These are phyloP conservation scores for Aquatica leii DNA, from an alignment of 2,888 invertebrate genomes.

Conservation along the genomic window DNA sequence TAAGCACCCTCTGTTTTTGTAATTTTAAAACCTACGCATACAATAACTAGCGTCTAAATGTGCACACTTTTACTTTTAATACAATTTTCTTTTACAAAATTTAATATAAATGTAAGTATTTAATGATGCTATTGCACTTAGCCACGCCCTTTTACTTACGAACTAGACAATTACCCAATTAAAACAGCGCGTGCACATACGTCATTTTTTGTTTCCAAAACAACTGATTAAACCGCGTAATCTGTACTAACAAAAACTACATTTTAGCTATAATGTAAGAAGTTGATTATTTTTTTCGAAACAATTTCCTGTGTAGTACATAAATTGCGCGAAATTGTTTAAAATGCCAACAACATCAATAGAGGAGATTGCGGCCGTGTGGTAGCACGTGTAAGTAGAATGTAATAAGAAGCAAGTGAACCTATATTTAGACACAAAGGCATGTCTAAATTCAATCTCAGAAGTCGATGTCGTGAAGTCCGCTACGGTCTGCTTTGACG, in stretches of 20 bases:
- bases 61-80: too few species aligned
- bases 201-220: too few species aligned
- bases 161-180: too few species aligned
- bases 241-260: too few species aligned
- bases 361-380: slow-evolving; percentile 12
- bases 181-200: too few species aligned
- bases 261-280: slow-evolving; percentile 2
- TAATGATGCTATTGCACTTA: too few species aligned
- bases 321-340: slow-evolving; percentile 14
- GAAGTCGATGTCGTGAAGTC: slow-evolving; percentile 42
- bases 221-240: too few species aligned
- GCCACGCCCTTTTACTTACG: too few species aligned
- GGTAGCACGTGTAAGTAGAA: slow-evolving; percentile 30
- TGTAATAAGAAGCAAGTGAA: slow-evolving; percentile 35
- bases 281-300: neutral
- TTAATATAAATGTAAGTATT: too few species aligned
- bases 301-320: neutral
- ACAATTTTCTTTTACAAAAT: too few species aligned
- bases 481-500: slow-evolving; percentile 47
- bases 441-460: slow-evolving; percentile 48
- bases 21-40: too few species aligned
- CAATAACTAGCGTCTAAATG: too few species aligned
- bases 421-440: slow-evolving; percentile 49
- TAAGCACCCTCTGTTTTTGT: neutral
- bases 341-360: slow-evolving; percentile 10